A percentile compares a stretch with the other conserved stretches of the same genome.
Evolutionary conservation across 2,113 vertebrate species (phyloP).

Genomic region (Reinhardtius hippoglossoides): DNA sequence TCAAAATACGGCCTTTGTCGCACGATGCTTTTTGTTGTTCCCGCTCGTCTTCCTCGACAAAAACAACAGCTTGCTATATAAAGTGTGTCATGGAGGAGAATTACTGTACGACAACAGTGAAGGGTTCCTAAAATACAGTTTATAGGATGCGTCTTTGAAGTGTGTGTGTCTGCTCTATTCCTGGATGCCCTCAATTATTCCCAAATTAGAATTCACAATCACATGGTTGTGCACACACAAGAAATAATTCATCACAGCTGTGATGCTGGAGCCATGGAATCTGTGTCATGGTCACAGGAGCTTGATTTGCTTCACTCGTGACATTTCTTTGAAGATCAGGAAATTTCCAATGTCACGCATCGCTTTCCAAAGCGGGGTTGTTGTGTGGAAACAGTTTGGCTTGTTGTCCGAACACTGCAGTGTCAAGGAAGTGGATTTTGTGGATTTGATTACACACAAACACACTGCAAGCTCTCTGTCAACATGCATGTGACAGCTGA

Average conservation of each 20-base stretch:
- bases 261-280: background rate
- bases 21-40: background rate
- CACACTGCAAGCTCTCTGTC: no score
- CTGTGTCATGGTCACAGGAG: background rate
- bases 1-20: slow-evolving; percentile 12
- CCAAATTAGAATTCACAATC: slow-evolving; percentile 51
- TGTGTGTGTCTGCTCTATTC: slow-evolving; percentile 40
- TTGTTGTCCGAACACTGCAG: no score
- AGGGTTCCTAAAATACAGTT: slow-evolving; percentile 43
- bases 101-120: slow-evolving; percentile 12
- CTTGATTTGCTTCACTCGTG: background rate
- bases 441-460: no score
- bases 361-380: background rate
- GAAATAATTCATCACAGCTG: background rate
- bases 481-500: background rate
- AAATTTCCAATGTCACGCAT: background rate
- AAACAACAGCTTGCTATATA: slow-evolving; percentile 7
- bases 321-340: background rate
- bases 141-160: slow-evolving; percentile 49
- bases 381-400: no score
- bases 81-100: slow-evolving; percentile 13
- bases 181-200: slow-evolving; percentile 53
- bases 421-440: no score
- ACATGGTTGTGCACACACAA: slow-evolving; percentile 24
- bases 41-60: slow-evolving; percentile 6